These are phyloP conservation scores for Amazona finschi DNA, from an alignment of 2,797 vertebrate species.

Conservation along the genomic window DNA sequence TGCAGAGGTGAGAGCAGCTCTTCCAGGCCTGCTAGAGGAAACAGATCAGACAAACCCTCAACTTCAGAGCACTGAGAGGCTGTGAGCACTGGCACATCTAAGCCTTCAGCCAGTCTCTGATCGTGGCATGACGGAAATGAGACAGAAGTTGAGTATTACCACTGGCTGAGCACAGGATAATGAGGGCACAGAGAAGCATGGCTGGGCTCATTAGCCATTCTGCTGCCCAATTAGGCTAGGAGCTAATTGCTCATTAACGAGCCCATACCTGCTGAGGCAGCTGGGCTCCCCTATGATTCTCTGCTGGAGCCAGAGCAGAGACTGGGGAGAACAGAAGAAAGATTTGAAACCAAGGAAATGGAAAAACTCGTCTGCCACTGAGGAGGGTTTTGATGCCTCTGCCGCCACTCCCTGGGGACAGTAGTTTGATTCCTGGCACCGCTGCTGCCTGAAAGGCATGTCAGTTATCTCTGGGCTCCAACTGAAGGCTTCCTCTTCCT, in stretches of 20 bases:
- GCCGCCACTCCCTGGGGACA: constrained; percentile 10
- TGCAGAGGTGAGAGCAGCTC: background rate
- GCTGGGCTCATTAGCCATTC: constrained; percentile 68
- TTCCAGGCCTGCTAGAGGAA: background rate
- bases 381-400: background rate
- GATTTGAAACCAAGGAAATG: background rate
- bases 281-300: constrained; percentile 41
- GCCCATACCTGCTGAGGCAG: constrained; percentile 60
- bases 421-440: constrained; percentile 8
- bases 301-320: constrained; percentile 37
- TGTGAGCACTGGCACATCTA: background rate
- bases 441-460: background rate
- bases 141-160: constrained; percentile 27
- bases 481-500: background rate
- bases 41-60: background rate
- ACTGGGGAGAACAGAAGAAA: background rate
- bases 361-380: constrained; percentile 3
- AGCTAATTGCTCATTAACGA: constrained; percentile 74
- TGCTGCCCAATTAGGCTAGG: constrained; percentile 70
- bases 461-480: constrained; percentile 21
- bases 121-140: background rate
- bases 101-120: background rate
- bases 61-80: background rate
- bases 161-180: constrained; percentile 55
- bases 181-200: constrained; percentile 48